Conservation (phyloP, 2,113 vertebrate species). For the Spea multiplicata region DNA sequence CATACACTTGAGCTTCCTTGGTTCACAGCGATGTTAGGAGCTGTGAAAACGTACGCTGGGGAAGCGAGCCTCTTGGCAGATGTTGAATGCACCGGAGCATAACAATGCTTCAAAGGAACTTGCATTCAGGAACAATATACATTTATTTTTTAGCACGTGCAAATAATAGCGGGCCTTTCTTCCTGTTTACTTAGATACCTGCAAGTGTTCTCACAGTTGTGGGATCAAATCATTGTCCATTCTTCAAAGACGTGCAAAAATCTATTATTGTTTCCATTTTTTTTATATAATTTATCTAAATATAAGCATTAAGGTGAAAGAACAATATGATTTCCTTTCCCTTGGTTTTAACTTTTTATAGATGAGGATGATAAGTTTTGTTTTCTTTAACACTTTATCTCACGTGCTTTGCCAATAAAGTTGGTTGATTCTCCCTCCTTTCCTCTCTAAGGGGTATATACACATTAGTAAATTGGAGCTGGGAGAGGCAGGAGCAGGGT, state of each 20-base stretch:
- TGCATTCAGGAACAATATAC: constrained; percentile 14
- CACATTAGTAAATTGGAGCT: too few species aligned
- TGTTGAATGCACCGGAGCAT: constrained; percentile 7
- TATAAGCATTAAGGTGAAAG: too few species aligned
- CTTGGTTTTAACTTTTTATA: too few species aligned
- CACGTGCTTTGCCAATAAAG: too few species aligned
- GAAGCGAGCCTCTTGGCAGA: constrained; percentile 10
- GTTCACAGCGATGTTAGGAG: neutral
- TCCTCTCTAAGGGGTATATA: too few species aligned
- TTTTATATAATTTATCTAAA: too few species aligned
- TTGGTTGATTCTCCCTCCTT: too few species aligned
- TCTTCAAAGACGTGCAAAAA: neutral
- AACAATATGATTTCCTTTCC: too few species aligned
- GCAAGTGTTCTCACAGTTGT: constrained; percentile 16
- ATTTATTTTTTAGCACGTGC: constrained; percentile 25
- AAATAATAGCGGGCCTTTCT: constrained; percentile 30
- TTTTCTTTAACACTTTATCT: too few species aligned
- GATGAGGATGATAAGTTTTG: too few species aligned
- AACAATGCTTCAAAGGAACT: constrained; percentile 41
- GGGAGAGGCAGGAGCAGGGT: too few species aligned
- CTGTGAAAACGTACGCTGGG: neutral
- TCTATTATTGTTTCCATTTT: neutral
- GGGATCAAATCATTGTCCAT: neutral
- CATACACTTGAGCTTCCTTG: neutral
- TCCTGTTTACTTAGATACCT: constrained; percentile 38